These are phyloP conservation scores for Melanocharis versteri DNA, from an alignment of 2,113 vertebrate species.

Conservation along the genomic window DNA sequence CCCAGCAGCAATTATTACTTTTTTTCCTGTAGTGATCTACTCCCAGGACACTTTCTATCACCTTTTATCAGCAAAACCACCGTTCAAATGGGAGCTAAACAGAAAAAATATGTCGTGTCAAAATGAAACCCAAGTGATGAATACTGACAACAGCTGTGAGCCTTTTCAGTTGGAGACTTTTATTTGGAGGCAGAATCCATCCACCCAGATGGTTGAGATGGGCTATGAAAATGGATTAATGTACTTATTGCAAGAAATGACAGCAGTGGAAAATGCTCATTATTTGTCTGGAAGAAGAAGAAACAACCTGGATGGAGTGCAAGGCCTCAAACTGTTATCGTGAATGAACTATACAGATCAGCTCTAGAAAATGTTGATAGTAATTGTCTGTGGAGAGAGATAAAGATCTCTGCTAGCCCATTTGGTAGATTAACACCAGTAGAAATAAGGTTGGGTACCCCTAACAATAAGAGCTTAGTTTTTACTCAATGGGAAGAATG, in stretches of 20 bases:
- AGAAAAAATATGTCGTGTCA: neutral
- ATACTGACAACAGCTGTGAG: constrained; percentile 29
- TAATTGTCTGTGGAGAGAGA: neutral
- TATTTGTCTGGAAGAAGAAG: neutral
- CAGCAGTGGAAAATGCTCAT: neutral
- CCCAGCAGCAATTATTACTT: neutral
- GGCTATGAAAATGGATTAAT: constrained; percentile 11
- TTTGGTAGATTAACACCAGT: neutral
- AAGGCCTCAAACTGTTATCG: neutral
- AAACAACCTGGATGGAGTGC: neutral
- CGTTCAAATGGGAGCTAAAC: neutral
- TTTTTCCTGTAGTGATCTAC: neutral
- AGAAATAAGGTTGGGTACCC: neutral
- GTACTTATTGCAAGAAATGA: neutral
- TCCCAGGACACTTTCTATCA: constrained; percentile 12
- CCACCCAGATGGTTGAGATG: constrained; percentile 6
- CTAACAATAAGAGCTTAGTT: neutral
- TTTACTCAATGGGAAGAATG: neutral
- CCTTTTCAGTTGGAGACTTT: constrained; percentile 31
- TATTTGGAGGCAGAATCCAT: constrained; percentile 31
- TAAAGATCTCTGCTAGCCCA: neutral
- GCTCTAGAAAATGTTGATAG: neutral
- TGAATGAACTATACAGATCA: neutral
- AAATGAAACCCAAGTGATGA: constrained; percentile 11
- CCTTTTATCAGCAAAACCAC: constrained; percentile 15